Percentiles rank a stretch among this genome's conserved stretches.
Conservation (phyloP, 2,797 vertebrate genomes). For the Galaxias olidus region DNA sequence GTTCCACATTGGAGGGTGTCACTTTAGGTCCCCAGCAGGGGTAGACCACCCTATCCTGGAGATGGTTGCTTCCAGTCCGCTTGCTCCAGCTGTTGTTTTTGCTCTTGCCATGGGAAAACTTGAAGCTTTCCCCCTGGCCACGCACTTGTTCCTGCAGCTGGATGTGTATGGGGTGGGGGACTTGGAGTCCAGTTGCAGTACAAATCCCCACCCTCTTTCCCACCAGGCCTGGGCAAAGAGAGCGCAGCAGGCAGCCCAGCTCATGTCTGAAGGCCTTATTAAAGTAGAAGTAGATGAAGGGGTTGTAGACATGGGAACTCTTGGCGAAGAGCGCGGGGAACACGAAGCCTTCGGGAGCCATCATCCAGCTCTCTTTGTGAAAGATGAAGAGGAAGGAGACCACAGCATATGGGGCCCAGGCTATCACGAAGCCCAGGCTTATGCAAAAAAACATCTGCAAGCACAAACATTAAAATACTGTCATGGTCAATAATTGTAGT, state of each 20-base stretch:
- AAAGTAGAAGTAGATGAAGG: constrained; percentile 76
- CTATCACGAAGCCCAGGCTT: constrained; percentile 68
- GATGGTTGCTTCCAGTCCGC: neutral
- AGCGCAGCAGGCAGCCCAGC: constrained; percentile 47
- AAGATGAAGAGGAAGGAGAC: constrained; percentile 74
- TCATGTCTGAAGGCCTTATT: constrained; percentile 69
- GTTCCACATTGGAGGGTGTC: neutral
- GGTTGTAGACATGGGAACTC: constrained; percentile 76
- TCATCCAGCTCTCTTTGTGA: constrained; percentile 50
- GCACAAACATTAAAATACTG: constrained; percentile 9
- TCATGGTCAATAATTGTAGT: neutral
- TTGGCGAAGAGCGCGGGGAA: constrained; percentile 72
- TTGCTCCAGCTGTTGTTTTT: constrained; percentile 8
- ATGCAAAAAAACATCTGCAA: constrained; percentile 74
- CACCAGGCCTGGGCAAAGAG: constrained; percentile 29
- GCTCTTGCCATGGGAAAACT: constrained; percentile 11
- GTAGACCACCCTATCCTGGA: constrained; percentile 14
- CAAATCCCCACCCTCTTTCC: constrained; percentile 49
- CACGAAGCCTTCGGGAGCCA: constrained; percentile 62
- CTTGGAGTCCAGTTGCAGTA: neutral
- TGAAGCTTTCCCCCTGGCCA: neutral
- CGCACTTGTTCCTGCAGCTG: constrained; percentile 60
- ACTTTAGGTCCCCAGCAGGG: constrained; percentile 56
- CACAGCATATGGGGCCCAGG: constrained; percentile 65
- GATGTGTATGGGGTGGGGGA: constrained; percentile 60